Percentiles rank a stretch among this genome's conserved stretches.
These are phyloP conservation scores for Lampropteryx suffumata DNA, from an alignment of 2,888 invertebrate species.

Conservation along the genomic window DNA sequence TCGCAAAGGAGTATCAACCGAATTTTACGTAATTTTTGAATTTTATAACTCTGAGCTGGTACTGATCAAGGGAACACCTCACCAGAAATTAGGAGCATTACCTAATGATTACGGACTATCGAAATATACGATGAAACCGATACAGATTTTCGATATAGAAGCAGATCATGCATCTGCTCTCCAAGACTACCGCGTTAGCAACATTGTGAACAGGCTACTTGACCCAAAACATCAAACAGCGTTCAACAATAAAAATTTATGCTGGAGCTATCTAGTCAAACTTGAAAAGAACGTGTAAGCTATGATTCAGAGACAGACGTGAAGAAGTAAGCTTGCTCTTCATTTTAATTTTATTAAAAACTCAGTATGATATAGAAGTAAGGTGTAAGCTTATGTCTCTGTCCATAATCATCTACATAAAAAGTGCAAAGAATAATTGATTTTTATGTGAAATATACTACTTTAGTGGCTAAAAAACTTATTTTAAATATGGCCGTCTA, in stretches of 20 bases:
- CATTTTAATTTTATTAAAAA: no score
- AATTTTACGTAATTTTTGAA: no score
- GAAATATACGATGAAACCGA: constrained; percentile 39
- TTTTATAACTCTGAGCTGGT: constrained; percentile 45
- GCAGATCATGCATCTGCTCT: constrained; percentile 41
- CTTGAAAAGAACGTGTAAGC: constrained; percentile 5
- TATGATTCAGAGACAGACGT: no score
- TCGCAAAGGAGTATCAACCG: constrained; percentile 41
- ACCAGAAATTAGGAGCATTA: constrained; percentile 34
- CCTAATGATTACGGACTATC: constrained; percentile 45
- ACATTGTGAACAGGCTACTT: constrained; percentile 41
- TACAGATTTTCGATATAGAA: constrained; percentile 39
- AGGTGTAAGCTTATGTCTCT: no score
- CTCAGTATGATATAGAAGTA: no score
- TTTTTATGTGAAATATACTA: no score
- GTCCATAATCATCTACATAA: no score
- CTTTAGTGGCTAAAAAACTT: no score
- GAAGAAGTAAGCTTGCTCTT: no score
- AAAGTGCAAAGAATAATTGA: no score
- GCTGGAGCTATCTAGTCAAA: constrained; percentile 33
- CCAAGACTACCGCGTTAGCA: constrained; percentile 41
- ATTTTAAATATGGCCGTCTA: no score
- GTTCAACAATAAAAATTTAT: constrained; percentile 39
- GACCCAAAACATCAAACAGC: constrained; percentile 32
- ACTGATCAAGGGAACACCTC: constrained; percentile 42